Evolutionary conservation across 2,113 vertebrate genomes (phyloP).

Genomic region (Gulo gulo): DNA sequence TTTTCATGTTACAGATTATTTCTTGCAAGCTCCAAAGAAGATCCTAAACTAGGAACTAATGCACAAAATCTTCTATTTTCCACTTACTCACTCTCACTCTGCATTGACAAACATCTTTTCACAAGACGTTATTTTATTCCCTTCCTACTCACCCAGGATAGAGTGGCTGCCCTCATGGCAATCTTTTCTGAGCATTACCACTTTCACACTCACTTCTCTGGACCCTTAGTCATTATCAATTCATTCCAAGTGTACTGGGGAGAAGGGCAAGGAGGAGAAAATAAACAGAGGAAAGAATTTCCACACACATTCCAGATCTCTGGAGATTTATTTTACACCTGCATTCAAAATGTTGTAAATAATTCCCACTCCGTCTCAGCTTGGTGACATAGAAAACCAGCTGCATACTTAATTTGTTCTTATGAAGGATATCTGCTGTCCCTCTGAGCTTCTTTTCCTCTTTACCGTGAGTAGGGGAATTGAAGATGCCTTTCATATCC

Average conservation of each 20-base stretch:
- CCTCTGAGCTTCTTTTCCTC: neutral
- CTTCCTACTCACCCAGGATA: neutral
- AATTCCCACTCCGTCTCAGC: slow-evolving; percentile 33
- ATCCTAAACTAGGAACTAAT: neutral
- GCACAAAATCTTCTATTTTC: neutral
- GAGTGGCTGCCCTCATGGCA: neutral
- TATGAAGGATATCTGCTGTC: neutral
- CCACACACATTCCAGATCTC: neutral
- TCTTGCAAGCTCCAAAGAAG: neutral
- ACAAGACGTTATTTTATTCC: neutral
- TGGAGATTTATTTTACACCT: slow-evolving; percentile 48
- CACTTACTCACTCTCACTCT: neutral
- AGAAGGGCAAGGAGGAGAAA: slow-evolving; percentile 27
- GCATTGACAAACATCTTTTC: neutral
- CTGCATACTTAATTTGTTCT: slow-evolving; percentile 18
- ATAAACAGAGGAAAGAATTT: neutral
- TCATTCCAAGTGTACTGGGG: neutral
- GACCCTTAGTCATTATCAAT: neutral
- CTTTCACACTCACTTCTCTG: neutral
- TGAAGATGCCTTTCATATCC: slow-evolving; percentile 17
- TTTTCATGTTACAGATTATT: neutral
- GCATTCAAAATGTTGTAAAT: slow-evolving; percentile 30
- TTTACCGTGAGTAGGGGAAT: neutral
- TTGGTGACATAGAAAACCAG: slow-evolving; percentile 8
- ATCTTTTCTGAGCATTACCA: neutral